A percentile compares a stretch with the other conserved stretches of the same genome.
Evolutionary conservation across 64 coral and sea anemone species (phyloP).

Genomic region (Montipora cactus): DNA sequence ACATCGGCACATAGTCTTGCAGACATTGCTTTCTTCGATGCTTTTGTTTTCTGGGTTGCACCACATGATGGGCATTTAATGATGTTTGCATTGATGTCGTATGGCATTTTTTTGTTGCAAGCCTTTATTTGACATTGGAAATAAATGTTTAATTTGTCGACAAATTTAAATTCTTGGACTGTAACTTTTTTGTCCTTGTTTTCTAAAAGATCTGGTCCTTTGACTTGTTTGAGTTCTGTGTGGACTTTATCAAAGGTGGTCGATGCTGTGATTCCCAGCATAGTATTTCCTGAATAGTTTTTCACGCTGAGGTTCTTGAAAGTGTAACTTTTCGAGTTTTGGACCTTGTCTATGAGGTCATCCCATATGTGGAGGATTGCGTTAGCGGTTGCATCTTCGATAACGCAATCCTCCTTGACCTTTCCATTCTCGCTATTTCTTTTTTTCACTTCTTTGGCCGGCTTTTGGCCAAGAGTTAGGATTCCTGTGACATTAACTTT

Average conservation of each 20-base stretch:
- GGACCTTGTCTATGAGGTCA: conserved; percentile 3
- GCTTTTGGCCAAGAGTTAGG: conserved; percentile 42
- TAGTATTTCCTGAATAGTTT: conserved; percentile 60
- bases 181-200: background rate
- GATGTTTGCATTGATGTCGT: background rate
- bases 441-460: conserved; percentile 61
- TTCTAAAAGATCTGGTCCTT: conserved; percentile 45
- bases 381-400: conserved; percentile 58
- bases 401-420: conserved; percentile 70
- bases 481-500: too few relatives aligned
- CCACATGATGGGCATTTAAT: conserved; percentile 4
- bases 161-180: conserved; percentile 46
- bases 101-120: conserved; percentile 36
- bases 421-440: conserved; percentile 42
- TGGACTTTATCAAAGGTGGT: conserved; percentile 47
- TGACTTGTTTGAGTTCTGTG: conserved; percentile 4
- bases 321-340: conserved; percentile 28
- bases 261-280: conserved; percentile 27
- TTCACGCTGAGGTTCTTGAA: conserved; percentile 66
- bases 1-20: conserved; percentile 6
- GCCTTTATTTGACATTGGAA: conserved; percentile 29
- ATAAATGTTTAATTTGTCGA: conserved; percentile 34
- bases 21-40: background rate
- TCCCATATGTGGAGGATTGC: conserved; percentile 73
- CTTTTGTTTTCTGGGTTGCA: conserved; percentile 34